Conservation (phyloP, 2,797 vertebrate species). For the Acanthis flammea region DNA sequence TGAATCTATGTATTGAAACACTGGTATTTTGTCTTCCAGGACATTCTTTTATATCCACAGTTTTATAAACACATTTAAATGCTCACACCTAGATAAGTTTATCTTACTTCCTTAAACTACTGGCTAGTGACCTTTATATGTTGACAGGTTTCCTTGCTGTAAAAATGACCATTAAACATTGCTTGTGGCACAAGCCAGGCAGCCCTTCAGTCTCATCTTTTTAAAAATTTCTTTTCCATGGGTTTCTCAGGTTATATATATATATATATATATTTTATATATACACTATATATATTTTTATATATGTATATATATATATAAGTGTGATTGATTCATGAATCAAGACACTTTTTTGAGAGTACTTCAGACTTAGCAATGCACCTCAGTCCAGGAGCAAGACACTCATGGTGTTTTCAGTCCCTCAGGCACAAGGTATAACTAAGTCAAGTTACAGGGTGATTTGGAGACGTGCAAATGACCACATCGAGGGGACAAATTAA, state of each 20-base stretch:
- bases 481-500: constrained; percentile 35
- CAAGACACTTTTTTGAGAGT: not conserved
- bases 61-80: not conserved
- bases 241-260: not conserved
- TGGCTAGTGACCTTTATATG: not conserved
- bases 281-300: not conserved
- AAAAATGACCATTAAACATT: not conserved
- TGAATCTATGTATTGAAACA: not conserved
- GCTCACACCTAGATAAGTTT: not conserved
- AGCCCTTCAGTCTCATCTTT: not conserved
- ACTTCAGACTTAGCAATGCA: constrained; percentile 19
- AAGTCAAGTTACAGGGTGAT: constrained; percentile 60
- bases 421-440: not conserved
- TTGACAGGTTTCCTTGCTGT: not conserved
- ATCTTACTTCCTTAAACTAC: not conserved
- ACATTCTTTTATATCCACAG: not conserved
- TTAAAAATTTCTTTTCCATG: not conserved
- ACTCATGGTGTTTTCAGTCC: not conserved
- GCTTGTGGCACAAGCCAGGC: not conserved
- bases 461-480: constrained; percentile 63
- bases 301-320: no score
- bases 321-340: not conserved
- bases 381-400: not conserved
- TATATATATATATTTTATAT: not conserved
- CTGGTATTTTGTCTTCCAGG: not conserved